Percentiles rank a stretch among this genome's conserved stretches.
Evolutionary conservation across 1,140 invertebrate genomes (phyloP).

Genomic region (Drosophila watanabei): DNA sequence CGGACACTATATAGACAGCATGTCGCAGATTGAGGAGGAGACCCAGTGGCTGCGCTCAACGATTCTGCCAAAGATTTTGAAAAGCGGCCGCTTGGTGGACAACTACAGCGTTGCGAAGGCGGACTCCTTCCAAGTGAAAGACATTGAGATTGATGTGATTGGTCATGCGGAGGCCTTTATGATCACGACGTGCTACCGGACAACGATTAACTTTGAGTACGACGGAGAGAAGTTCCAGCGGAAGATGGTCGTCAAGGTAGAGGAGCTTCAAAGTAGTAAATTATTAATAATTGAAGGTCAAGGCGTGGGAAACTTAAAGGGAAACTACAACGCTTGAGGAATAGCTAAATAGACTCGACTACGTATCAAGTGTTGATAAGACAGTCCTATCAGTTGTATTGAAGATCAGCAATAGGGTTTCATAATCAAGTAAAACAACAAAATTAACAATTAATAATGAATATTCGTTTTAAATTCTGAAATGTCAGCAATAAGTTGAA

Average conservation of each 20-base stretch:
- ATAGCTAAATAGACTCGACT: background rate
- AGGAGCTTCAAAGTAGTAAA: background rate
- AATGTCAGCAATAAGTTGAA: background rate
- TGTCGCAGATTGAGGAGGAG: constrained; percentile 54
- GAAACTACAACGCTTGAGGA: too few relatives aligned
- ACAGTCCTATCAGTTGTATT: too few relatives aligned
- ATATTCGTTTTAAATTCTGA: background rate
- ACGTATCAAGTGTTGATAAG: background rate
- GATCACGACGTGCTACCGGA: constrained; percentile 71
- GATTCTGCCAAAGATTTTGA: constrained; percentile 51
- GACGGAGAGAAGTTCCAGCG: constrained; percentile 18
- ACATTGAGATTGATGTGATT: constrained; percentile 64
- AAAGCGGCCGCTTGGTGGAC: constrained; percentile 50
- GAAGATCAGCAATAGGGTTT: background rate
- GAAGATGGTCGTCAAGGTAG: constrained; percentile 73
- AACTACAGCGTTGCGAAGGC: constrained; percentile 34
- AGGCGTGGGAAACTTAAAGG: background rate
- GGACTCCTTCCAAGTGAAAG: constrained; percentile 39
- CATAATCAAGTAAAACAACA: background rate
- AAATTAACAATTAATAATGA: background rate
- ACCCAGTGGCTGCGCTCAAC: constrained; percentile 46
- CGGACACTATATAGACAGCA: constrained; percentile 9
- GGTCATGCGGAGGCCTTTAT: constrained; percentile 71
- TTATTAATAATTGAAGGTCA: background rate
- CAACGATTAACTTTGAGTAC: constrained; percentile 53